Conservation (phyloP, 1,140 invertebrate genomes). For the Tribolium castaneum region DNA sequence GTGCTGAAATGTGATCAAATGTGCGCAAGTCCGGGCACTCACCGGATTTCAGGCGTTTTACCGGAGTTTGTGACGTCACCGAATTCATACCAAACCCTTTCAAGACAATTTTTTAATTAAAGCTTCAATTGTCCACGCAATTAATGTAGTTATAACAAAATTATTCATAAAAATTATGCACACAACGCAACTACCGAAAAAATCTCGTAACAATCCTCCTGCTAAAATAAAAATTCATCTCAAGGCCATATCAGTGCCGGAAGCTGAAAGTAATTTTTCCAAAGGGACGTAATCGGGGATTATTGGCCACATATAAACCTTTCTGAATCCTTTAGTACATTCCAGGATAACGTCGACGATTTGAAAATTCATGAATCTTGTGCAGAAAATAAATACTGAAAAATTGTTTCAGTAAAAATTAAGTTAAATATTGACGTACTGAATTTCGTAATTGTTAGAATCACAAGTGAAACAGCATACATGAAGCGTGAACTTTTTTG, state of each 20-base stretch:
- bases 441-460: too few relatives aligned
- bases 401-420: neutral
- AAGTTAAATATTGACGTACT: neutral
- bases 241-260: constrained; percentile 72
- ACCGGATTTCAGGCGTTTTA: neutral
- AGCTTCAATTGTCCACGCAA: constrained; percentile 62
- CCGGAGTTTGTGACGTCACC: neutral
- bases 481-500: too few relatives aligned
- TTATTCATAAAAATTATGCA: constrained; percentile 64
- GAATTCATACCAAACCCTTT: neutral
- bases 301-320: constrained; percentile 74
- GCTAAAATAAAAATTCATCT: constrained; percentile 60
- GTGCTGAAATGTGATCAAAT: neutral
- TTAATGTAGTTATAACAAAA: constrained; percentile 61
- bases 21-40: neutral
- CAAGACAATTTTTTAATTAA: neutral
- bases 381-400: neutral
- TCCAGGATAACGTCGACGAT: constrained; percentile 69
- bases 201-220: constrained; percentile 60
- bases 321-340: constrained; percentile 72
- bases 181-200: constrained; percentile 60
- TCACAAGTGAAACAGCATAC: too few relatives aligned
- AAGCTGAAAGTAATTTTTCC: constrained; percentile 71
- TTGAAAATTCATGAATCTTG: constrained; percentile 44
- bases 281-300: constrained; percentile 74